phyloP scores from a whole-genome alignment of 2,113 vertebrate species.

The Merops nubicus region DNA sequence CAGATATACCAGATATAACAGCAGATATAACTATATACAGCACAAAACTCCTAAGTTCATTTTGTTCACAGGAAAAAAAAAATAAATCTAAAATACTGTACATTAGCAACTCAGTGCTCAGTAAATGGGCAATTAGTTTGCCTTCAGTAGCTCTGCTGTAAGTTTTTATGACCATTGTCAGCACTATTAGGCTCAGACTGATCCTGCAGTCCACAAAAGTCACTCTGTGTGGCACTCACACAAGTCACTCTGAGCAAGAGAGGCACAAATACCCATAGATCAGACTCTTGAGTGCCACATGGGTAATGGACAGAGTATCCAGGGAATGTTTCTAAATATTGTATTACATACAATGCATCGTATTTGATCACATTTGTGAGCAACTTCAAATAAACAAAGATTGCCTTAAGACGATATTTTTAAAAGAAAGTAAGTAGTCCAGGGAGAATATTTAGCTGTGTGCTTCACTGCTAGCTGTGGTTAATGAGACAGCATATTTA shows the following conservation, averaged over 20 bases:
- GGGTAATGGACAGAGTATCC: background rate
- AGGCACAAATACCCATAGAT: background rate
- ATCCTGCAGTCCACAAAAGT: background rate
- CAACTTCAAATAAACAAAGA: background rate
- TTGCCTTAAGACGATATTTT: background rate
- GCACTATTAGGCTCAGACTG: background rate
- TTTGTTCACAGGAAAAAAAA: background rate
- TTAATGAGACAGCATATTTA: slow-evolving; percentile 1
- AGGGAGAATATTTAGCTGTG: background rate
- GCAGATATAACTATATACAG: background rate
- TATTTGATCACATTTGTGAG: background rate
- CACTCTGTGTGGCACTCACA: no score
- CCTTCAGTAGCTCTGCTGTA: background rate
- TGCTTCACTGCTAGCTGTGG: background rate
- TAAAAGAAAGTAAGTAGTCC: slow-evolving; percentile 39
- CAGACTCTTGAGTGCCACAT: background rate
- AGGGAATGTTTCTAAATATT: background rate
- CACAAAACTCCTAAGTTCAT: background rate
- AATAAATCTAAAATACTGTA: background rate
- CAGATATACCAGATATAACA: background rate
- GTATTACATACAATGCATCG: background rate
- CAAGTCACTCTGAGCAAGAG: background rate
- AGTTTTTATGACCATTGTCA: background rate
- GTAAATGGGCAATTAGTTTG: background rate
- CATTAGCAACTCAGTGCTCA: background rate